A percentile compares a stretch with the other conserved stretches of the same genome.
These are phyloP conservation scores for Spea hammondii DNA, from an alignment of 2,797 vertebrate genomes.

Conservation along the genomic window DNA sequence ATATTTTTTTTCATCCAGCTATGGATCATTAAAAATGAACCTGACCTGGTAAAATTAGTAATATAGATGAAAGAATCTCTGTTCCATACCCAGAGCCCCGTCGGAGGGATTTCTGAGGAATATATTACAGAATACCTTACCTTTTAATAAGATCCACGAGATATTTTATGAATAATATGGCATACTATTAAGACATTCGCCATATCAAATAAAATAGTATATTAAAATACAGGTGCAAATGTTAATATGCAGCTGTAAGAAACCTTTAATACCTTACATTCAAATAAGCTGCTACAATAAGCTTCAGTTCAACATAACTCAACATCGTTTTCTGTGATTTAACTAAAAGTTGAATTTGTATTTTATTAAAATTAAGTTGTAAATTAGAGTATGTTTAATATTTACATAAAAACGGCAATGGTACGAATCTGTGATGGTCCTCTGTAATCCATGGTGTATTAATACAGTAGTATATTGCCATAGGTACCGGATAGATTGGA, in stretches of 20 bases:
- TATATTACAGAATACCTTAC: conserved; percentile 19
- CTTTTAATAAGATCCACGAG: conserved; percentile 42
- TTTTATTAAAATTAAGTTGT: too few species aligned
- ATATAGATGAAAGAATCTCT: conserved; percentile 33
- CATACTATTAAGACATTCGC: conserved; percentile 3
- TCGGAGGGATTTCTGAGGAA: conserved; percentile 15
- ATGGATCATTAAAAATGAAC: conserved; percentile 29
- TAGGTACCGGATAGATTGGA: too few species aligned
- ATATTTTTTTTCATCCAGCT: conserved; percentile 18
- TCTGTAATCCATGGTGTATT: too few species aligned
- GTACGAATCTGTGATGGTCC: too few species aligned
- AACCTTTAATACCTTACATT: background rate
- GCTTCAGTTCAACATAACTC: too few species aligned
- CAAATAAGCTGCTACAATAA: too few species aligned
- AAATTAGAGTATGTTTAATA: too few species aligned
- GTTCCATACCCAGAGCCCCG: conserved; percentile 20
- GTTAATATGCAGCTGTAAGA: background rate
- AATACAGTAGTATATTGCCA: too few species aligned
- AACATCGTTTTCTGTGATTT: too few species aligned
- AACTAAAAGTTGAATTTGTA: too few species aligned
- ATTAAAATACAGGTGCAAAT: conserved; percentile 1
- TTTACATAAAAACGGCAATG: too few species aligned
- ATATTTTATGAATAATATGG: conserved; percentile 44
- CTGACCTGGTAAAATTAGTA: conserved; percentile 32
- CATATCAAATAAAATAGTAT: conserved; percentile 5